Conservation (phyloP, 2,113 vertebrate species). For the Pogonocichla stellata region DNA sequence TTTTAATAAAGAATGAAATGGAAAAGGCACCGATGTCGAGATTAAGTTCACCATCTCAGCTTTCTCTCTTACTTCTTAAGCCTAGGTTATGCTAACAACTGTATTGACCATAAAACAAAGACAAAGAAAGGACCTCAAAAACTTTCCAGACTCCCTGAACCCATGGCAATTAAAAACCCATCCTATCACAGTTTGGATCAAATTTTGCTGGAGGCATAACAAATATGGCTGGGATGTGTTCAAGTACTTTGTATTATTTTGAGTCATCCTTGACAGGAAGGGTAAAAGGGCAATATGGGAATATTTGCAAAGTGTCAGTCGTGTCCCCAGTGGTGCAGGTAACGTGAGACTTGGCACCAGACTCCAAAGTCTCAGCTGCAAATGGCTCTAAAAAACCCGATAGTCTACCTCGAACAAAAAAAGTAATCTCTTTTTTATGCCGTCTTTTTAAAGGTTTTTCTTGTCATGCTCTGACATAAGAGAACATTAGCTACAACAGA, state of each 20-base stretch:
- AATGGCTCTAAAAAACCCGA: not conserved
- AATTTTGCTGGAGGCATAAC: not conserved
- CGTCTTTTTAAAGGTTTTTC: not conserved
- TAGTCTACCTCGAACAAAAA: not conserved
- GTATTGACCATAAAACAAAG: not conserved
- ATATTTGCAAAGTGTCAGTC: not conserved
- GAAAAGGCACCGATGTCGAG: constrained; percentile 5
- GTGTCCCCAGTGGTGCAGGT: not conserved
- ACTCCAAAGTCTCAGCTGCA: not conserved
- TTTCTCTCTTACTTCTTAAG: not conserved
- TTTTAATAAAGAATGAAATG: constrained; percentile 51
- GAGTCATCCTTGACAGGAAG: not conserved
- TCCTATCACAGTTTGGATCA: not conserved
- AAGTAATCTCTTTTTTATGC: not conserved
- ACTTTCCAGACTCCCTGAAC: not conserved
- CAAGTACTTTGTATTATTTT: not conserved
- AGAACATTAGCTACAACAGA: not conserved
- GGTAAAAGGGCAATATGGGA: not conserved
- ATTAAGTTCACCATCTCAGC: not conserved
- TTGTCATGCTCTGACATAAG: not conserved
- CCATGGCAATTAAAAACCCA: not conserved
- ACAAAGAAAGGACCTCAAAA: not conserved
- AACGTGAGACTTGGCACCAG: not conserved
- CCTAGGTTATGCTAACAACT: not conserved
- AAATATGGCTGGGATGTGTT: not conserved